phyloP scores from a whole-genome alignment of 2,888 invertebrate genomes.

The Microdon myrmicae region DNA sequence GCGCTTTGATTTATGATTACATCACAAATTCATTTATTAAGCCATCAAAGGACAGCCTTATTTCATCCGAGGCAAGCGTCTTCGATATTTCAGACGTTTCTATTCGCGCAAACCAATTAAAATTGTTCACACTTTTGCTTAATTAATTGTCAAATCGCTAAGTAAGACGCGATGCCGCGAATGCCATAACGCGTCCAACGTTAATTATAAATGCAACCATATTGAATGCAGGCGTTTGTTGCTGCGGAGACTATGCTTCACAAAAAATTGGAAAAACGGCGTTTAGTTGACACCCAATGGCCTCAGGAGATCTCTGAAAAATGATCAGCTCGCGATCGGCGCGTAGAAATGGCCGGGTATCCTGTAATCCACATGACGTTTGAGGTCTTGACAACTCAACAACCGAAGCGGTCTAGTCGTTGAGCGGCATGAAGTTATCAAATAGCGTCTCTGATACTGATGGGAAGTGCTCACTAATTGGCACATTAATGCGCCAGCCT shows the following conservation, averaged over 20 bases:
- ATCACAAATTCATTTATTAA: conserved; percentile 18
- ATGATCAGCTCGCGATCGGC: conserved; percentile 35
- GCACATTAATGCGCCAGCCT: conserved; percentile 49
- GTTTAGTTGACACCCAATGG: conserved; percentile 32
- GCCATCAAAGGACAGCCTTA: conserved; percentile 10
- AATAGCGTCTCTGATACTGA: conserved; percentile 42
- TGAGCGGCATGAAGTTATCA: conserved; percentile 48
- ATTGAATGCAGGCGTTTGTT: conserved; percentile 37
- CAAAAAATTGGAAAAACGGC: too few relatives aligned
- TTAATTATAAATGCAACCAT: conserved; percentile 42
- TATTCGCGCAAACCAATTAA: conserved; percentile 59
- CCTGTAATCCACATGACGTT: conserved; percentile 49
- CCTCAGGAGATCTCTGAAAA: conserved; percentile 33
- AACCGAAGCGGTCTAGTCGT: conserved; percentile 9
- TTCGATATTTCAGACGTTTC: conserved; percentile 19
- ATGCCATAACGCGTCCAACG: conserved; percentile 23
- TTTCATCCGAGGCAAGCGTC: too few relatives aligned
- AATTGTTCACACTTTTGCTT: conserved; percentile 67
- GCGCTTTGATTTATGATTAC: conserved; percentile 13
- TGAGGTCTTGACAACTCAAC: conserved; percentile 47
- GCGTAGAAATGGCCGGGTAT: conserved; percentile 30
- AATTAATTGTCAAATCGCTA: conserved; percentile 65
- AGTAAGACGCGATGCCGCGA: conserved; percentile 38
- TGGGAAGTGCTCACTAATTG: conserved; percentile 50
- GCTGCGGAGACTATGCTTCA: too few relatives aligned